These are phyloP conservation scores for Aphelocoma californica DNA, from an alignment of 2,797 vertebrate genomes.

Conservation along the genomic window DNA sequence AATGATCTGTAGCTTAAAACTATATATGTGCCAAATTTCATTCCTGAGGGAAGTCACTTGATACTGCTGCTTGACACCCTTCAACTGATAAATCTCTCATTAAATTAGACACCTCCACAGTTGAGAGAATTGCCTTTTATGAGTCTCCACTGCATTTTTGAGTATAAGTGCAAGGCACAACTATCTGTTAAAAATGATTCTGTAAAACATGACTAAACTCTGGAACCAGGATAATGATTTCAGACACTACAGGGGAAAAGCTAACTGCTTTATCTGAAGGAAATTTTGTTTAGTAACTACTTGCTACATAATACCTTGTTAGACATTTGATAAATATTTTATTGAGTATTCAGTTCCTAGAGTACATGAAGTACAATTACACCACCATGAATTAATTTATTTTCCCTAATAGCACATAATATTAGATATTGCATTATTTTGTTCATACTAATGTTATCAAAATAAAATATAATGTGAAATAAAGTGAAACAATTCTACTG, in stretches of 20 bases:
- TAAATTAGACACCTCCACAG: conserved; percentile 34
- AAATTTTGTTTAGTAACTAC: background rate
- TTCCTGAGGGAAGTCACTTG: background rate
- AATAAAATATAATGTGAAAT: background rate
- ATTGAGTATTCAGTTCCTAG: background rate
- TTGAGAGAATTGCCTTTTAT: background rate
- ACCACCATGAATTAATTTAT: background rate
- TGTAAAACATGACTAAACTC: conserved; percentile 20
- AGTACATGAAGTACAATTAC: background rate
- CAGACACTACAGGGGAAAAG: background rate
- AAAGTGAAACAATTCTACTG: background rate
- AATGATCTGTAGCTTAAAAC: background rate
- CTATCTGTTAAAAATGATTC: conserved; percentile 34
- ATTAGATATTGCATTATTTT: background rate
- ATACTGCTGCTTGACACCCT: background rate
- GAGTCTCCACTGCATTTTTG: background rate
- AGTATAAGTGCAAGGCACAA: background rate
- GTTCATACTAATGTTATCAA: background rate
- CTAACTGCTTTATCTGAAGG: background rate
- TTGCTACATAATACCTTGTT: background rate
- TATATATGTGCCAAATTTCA: background rate
- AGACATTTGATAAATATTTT: background rate
- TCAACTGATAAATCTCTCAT: conserved; percentile 30
- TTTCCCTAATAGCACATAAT: background rate
- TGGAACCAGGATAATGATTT: background rate